Evolutionary conservation across 2,797 vertebrate genomes (phyloP), one percentile per base, ranked within the genome.

Genomic region (Eulemur rubriventer): DNA sequence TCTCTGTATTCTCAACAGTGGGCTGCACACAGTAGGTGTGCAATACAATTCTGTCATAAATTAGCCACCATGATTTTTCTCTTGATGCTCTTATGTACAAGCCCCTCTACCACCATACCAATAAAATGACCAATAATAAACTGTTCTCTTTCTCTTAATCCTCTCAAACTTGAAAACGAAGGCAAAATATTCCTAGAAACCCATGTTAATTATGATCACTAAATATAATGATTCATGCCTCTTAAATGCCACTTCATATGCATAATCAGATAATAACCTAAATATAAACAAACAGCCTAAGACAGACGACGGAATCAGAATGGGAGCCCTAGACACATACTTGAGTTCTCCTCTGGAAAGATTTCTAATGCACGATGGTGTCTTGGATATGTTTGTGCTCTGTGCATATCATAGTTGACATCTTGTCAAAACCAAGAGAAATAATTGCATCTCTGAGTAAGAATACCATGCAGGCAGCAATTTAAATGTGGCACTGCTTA

Each of bases 341-440:
- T 82, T 75, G 38, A 95, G 79, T 24, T 93, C 88, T 93, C 92
- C 55, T 86, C 94, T 69, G 61, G 85, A 95, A 97, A 80, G 70
- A 94, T 94, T 91, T 96, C 82, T 70, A 84, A 88, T 28, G 69
- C 46, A 89, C 33, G 61, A 73, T 13, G 81, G 78, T 94, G 61
- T 92, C 84, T 85, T 83, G 73, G 72, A 79, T 96, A 92, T 86
- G 75, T 95, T 95, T 96, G 85, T 96, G 96, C 89, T 96, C 94
- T 73, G 61, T 79, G 90, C 91, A 87, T 87, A 97, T 97, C 93
- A 94, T 63, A 97, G 92, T 0, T 96, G 97, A 98, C 92, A 98
- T 86, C 96, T 96, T 98, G 96, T 96, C 93, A 98, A 98, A 98
- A 98, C 95, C 98, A 95, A 96, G 90, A 38, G 90, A 97, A 97